Conservation (phyloP, 2,113 vertebrate species). For the Enhydra lutris region DNA sequence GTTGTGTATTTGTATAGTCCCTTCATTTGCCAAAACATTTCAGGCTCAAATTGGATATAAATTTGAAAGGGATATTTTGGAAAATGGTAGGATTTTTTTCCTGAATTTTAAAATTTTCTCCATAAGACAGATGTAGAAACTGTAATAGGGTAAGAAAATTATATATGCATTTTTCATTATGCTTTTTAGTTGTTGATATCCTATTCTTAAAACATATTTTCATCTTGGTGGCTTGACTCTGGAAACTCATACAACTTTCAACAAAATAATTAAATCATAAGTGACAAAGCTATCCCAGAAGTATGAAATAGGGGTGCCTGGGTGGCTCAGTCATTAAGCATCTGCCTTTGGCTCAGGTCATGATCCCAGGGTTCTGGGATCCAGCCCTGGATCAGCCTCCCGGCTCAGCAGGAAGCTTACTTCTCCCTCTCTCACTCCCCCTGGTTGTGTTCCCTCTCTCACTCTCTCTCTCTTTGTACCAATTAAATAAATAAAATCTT, state of each 20-base stretch:
- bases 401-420: too few relatives aligned
- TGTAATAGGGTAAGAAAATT: not conserved
- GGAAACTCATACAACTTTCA: not conserved
- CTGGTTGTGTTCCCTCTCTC: too few relatives aligned
- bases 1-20: not conserved
- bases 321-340: too few relatives aligned
- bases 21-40: not conserved
- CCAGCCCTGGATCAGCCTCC: too few relatives aligned
- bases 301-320: not conserved
- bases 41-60: not conserved
- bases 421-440: too few relatives aligned
- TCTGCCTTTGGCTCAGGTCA: too few relatives aligned
- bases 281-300: not conserved
- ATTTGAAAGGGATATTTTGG: not conserved
- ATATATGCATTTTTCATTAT: not conserved
- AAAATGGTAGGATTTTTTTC: not conserved
- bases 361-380: too few relatives aligned
- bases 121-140: not conserved
- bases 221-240: not conserved
- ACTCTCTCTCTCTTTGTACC: too few relatives aligned
- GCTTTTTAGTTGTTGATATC: not conserved
- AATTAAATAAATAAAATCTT: too few relatives aligned
- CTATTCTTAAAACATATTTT: not conserved
- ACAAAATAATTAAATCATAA: not conserved
- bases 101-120: not conserved